These are phyloP conservation scores for Protonemura montana DNA, from an alignment of 2,888 invertebrate genomes.

Conservation along the genomic window DNA sequence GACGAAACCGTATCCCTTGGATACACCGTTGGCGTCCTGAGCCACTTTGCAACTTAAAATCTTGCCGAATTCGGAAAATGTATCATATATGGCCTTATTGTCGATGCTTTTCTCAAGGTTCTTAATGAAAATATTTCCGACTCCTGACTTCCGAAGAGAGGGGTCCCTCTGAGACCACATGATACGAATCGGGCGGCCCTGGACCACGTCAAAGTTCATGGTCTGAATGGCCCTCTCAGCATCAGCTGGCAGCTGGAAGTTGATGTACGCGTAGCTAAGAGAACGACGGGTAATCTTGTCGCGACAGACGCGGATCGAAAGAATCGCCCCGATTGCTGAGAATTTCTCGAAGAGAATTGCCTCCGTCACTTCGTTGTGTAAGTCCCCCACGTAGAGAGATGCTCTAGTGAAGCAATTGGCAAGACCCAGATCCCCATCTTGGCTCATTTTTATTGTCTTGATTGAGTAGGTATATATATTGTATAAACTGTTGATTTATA, in stretches of 20 bases:
- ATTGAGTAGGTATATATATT: neutral
- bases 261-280: slow-evolving; percentile 71
- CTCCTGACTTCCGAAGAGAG: slow-evolving; percentile 66
- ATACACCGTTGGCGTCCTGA: slow-evolving; percentile 62
- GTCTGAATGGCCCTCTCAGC: slow-evolving; percentile 70
- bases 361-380: slow-evolving; percentile 68
- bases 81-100: slow-evolving; percentile 69
- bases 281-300: slow-evolving; percentile 69
- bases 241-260: slow-evolving; percentile 70
- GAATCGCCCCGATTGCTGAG: slow-evolving; percentile 67
- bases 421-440: neutral
- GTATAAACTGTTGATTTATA: neutral
- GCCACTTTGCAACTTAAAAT: slow-evolving; percentile 68
- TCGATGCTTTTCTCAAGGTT: slow-evolving; percentile 69
- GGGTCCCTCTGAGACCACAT: slow-evolving; percentile 73
- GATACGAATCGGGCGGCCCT: slow-evolving; percentile 67
- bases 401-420: slow-evolving; percentile 56
- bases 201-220: slow-evolving; percentile 69
- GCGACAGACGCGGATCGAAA: slow-evolving; percentile 70
- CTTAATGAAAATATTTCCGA: slow-evolving; percentile 71
- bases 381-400: slow-evolving; percentile 69
- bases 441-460: neutral
- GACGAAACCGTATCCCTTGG: slow-evolving; percentile 67
- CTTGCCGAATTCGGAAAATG: slow-evolving; percentile 68
- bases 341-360: slow-evolving; percentile 71